These are phyloP conservation scores for Calameuta idolon DNA, from an alignment of 2,888 invertebrate species.

Conservation along the genomic window DNA sequence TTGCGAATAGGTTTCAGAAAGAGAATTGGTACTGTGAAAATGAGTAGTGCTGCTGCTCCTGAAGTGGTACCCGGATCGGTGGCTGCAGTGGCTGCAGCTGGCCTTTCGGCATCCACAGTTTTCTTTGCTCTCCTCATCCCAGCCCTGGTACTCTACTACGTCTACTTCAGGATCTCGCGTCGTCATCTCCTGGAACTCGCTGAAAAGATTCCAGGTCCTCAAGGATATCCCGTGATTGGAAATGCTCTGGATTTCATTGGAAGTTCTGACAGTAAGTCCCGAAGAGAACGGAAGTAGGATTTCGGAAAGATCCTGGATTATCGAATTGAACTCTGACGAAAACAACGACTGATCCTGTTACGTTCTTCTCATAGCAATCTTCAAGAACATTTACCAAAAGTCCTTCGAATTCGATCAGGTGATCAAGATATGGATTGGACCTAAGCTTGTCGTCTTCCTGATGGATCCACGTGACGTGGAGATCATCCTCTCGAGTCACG, in stretches of 20 bases:
- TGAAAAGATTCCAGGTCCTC: conserved; percentile 79
- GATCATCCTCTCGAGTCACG: conserved; percentile 81
- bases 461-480: conserved; percentile 84
- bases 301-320: background rate
- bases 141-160: conserved; percentile 77
- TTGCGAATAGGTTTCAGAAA: background rate
- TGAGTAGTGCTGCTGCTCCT: conserved; percentile 49
- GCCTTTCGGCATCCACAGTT: conserved; percentile 75
- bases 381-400: conserved; percentile 72
- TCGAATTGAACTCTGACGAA: background rate
- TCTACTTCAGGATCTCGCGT: conserved; percentile 83
- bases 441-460: conserved; percentile 79
- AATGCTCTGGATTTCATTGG: conserved; percentile 82
- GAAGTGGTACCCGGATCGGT: conserved; percentile 59
- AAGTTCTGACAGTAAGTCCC: conserved; percentile 75
- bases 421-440: conserved; percentile 81
- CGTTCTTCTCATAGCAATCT: conserved; percentile 73
- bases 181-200: conserved; percentile 79
- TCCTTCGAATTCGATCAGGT: conserved; percentile 72
- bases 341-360: background rate
- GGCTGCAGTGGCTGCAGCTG: conserved; percentile 64
- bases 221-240: conserved; percentile 79
- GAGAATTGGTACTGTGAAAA: background rate
- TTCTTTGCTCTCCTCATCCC: conserved; percentile 82
- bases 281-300: background rate